Evolutionary conservation across 1,140 invertebrate species (phyloP).

Genomic region (Pentalonia nigronervosa): DNA sequence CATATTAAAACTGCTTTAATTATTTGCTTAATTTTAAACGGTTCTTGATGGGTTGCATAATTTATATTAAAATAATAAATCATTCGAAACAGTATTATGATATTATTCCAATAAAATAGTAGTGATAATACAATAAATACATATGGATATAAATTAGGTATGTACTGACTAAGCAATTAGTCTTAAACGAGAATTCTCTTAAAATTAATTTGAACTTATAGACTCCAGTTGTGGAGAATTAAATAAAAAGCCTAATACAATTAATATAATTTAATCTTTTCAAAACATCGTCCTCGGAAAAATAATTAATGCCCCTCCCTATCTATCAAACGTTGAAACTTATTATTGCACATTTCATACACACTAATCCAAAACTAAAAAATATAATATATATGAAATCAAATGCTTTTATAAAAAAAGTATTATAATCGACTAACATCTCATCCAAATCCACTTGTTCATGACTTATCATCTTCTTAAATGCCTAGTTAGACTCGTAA

Average conservation of each 20-base stretch:
- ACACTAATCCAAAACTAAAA: too few species aligned
- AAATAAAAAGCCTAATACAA: not conserved
- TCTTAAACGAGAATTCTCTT: not conserved
- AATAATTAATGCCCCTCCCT: not conserved
- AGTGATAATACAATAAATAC: not conserved
- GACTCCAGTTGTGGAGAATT: not conserved
- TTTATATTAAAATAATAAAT: not conserved
- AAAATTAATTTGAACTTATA: not conserved
- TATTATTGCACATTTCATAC: too few species aligned
- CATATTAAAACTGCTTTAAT: not conserved
- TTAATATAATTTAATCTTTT: not conserved
- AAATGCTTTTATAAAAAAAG: too few species aligned
- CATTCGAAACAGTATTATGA: not conserved
- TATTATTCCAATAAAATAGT: not conserved
- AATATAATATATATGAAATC: too few species aligned
- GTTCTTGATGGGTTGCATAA: too few species aligned
- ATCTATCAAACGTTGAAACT: too few species aligned
- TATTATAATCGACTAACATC: too few species aligned
- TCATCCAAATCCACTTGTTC: too few species aligned
- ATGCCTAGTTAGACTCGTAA: too few species aligned
- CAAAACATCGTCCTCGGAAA: not conserved
- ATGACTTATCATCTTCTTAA: too few species aligned
- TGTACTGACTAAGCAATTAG: not conserved
- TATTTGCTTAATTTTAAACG: not conserved
- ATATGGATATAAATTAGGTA: not conserved